Evolutionary conservation across 2,888 invertebrate genomes (phyloP).

Genomic region (Nephrotoma appendiculata): DNA sequence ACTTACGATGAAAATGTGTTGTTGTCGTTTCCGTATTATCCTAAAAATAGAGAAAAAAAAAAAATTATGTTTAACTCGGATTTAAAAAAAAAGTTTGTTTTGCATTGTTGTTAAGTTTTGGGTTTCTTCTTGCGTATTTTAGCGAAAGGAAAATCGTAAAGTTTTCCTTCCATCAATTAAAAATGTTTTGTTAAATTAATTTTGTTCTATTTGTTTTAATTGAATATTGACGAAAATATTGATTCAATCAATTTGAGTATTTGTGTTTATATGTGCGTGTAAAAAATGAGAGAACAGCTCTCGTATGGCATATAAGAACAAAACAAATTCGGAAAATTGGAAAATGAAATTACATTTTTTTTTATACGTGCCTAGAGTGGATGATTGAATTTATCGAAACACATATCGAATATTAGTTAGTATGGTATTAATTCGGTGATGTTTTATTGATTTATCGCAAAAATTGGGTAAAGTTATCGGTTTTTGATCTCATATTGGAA

Average conservation of each 20-base stretch:
- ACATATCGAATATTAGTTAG: not conserved
- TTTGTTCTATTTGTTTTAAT: not conserved
- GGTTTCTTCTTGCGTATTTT: not conserved
- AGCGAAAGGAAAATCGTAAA: not conserved
- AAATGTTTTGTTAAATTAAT: not conserved
- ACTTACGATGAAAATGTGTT: not conserved
- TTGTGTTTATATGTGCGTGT: not conserved
- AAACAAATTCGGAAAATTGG: not conserved
- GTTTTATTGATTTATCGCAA: not conserved
- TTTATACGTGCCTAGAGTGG: not conserved
- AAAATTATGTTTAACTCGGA: not conserved
- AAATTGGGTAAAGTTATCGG: not conserved
- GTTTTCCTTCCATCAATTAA: not conserved
- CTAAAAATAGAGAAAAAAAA: not conserved
- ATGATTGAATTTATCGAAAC: not conserved
- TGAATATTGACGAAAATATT: not conserved
- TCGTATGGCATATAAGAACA: not conserved
- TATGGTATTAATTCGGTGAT: not conserved
- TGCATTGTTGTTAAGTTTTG: not conserved
- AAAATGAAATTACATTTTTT: not conserved
- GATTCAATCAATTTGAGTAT: not conserved
- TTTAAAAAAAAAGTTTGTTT: not conserved
- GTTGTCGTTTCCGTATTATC: not conserved
- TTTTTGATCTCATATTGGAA: not conserved
- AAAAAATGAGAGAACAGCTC: not conserved